Conservation (phyloP, 2,888 invertebrate species). For the Pheosia gnoma region DNA sequence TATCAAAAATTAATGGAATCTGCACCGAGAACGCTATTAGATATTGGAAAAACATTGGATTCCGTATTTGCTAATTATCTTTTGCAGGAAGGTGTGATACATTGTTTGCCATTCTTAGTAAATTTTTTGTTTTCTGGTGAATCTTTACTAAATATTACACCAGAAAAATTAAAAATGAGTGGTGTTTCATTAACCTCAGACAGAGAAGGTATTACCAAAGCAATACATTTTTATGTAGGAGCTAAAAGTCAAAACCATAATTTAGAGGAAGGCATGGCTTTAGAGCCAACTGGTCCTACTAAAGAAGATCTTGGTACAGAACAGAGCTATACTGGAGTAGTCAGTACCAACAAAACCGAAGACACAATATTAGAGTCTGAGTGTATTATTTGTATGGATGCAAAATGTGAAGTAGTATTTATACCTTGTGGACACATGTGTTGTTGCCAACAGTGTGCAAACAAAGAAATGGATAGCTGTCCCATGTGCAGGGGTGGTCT, state of each 20-base stretch:
- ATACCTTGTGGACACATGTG: conserved; percentile 95
- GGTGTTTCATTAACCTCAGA: conserved; percentile 84
- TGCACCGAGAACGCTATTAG: conserved; percentile 87
- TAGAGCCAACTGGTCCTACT: conserved; percentile 56
- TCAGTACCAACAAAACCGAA: conserved; percentile 57
- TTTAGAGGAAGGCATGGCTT: conserved; percentile 38
- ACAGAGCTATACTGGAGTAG: conserved; percentile 61
- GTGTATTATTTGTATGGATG: conserved; percentile 94
- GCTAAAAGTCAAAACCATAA: conserved; percentile 58
- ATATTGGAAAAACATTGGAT: conserved; percentile 86
- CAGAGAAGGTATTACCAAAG: conserved; percentile 85
- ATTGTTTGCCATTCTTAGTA: conserved; percentile 90
- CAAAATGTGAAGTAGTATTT: conserved; percentile 88
- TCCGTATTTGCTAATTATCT: conserved; percentile 87
- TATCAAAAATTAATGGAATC: conserved; percentile 92
- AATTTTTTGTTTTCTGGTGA: conserved; percentile 82
- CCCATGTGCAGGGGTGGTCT: conserved; percentile 91
- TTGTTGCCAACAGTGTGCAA: conserved; percentile 89
- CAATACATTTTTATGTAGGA: conserved; percentile 85
- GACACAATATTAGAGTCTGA: conserved; percentile 81
- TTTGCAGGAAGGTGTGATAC: conserved; percentile 88
- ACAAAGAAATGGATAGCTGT: conserved; percentile 85
- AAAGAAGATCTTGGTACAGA: conserved; percentile 43
- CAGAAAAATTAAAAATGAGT: conserved; percentile 82
- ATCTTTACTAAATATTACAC: conserved; percentile 78